phyloP scores from a whole-genome alignment of 2,797 vertebrate species.

The Acipenser ruthenus region DNA sequence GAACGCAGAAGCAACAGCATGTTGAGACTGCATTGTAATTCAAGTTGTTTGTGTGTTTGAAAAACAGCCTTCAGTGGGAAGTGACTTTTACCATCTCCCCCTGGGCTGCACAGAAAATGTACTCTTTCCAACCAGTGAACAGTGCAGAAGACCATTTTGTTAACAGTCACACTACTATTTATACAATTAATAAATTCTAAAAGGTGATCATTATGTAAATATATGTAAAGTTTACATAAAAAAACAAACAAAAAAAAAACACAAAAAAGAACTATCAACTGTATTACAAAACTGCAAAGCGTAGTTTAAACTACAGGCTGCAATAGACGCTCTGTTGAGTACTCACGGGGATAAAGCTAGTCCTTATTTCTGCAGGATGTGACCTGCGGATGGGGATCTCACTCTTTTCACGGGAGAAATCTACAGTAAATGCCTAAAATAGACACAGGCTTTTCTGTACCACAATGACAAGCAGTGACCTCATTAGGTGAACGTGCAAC shows the following conservation, averaged over 20 bases:
- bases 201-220: background rate
- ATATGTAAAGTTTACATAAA: background rate
- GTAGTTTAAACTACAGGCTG: conserved; percentile 69
- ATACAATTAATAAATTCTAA: background rate
- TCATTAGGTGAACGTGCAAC: conserved; percentile 31
- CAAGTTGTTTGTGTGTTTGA: background rate
- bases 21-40: background rate
- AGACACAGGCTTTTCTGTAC: conserved; percentile 99
- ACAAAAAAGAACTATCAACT: background rate
- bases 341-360: conserved; percentile 99
- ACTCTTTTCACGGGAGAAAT: conserved; percentile 98
- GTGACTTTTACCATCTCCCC: background rate
- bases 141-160: background rate
- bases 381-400: conserved; percentile 98
- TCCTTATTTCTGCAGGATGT: conserved; percentile 99
- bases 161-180: background rate
- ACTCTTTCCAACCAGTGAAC: background rate
- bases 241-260: too few species aligned
- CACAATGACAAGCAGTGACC: conserved; percentile 97
- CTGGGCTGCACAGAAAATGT: background rate
- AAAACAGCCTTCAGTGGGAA: conserved; percentile 1
- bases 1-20: background rate
- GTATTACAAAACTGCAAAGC: conserved; percentile 53
- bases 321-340: conserved; percentile 87
- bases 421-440: conserved; percentile 99